A percentile compares a stretch with the other conserved stretches of the same genome.
Conservation (phyloP, 2,888 invertebrate species). For the Dilophus febrilis region DNA sequence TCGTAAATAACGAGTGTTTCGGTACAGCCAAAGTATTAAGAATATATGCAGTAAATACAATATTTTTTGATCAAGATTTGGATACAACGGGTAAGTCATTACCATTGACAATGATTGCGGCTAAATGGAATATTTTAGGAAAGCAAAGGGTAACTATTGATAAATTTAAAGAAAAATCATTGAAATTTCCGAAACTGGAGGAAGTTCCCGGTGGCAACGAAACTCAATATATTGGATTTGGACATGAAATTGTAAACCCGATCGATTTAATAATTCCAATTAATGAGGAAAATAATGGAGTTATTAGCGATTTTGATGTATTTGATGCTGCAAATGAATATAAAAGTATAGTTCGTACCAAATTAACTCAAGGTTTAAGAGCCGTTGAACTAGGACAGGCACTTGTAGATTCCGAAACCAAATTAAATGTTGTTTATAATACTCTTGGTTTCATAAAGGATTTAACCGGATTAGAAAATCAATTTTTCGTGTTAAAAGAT, state of each 20-base stretch:
- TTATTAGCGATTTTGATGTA: neutral
- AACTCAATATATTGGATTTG: constrained; percentile 4
- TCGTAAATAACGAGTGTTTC: neutral
- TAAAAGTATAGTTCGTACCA: neutral
- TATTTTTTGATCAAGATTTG: constrained; percentile 6
- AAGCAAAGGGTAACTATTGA: neutral
- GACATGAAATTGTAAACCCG: neutral
- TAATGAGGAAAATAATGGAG: neutral
- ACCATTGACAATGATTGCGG: constrained; percentile 4
- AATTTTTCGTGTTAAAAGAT: neutral
- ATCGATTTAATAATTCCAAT: neutral
- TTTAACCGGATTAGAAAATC: neutral
- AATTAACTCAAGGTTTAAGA: neutral
- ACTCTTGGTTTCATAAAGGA: neutral
- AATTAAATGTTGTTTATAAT: neutral
- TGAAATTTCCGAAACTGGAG: neutral
- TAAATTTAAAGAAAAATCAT: neutral
- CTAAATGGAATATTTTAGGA: constrained; percentile 5
- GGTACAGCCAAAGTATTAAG: neutral
- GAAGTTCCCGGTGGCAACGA: neutral
- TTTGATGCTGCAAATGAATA: neutral
- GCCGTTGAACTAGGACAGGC: neutral
- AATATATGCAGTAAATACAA: constrained; percentile 5
- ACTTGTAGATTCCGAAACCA: neutral
- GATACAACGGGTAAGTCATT: neutral